Base-by-base conservation (phyloP, 2,113 vertebrate genomes). In the Calonectris borealis region DNA sequence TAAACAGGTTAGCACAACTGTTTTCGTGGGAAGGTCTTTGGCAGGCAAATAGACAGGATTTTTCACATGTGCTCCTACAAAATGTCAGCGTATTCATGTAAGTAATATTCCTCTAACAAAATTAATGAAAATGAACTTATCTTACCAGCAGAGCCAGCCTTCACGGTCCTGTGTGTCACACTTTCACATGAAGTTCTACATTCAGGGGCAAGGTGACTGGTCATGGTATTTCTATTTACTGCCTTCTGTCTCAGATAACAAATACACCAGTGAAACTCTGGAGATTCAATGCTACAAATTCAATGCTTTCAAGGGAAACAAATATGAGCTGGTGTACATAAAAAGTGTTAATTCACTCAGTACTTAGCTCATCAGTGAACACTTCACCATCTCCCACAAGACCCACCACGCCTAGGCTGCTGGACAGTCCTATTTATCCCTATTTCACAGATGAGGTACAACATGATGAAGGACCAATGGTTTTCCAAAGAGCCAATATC, bases 11-110 rank as follows among this genome's bases (percentile, higher is more conserved):
- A 90, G 36, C 26, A 73, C 42, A 86, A 73, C 66, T 73, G 25
- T 87, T 95, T 97, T 96, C 58, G 66, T 52, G 68, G 75, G 75
- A 85, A 95, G 64, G 44, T 73, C 55, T 93, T 89, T 95, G 89
- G 78, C 81, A 94, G 29, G 70, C 16, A 88, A 85, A 94, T 17
- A 78, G 49, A 61, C 17, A 61, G 51, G 17, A 54, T 89, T 93
- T 84, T 92, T 96, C 36, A 76, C 44, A 49, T 10, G n/a, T 69
- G 42, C 32, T 91, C 44, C 89, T 94, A 80, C 11, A 80, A 95
- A 93, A 90, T 88, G 61, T 85, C 54, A 72, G 49, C 29, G 66
- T 89, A 46, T 68, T 89, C 52, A 31, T 91, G 19, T 34, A 89
- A 79, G 66, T 69, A 89, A 82, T 79, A 65, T 57, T 58, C 21